A percentile compares a stretch with the other conserved stretches of the same genome.
phyloP scores from a whole-genome alignment of 2,888 invertebrate species.

The Nomada flava region DNA sequence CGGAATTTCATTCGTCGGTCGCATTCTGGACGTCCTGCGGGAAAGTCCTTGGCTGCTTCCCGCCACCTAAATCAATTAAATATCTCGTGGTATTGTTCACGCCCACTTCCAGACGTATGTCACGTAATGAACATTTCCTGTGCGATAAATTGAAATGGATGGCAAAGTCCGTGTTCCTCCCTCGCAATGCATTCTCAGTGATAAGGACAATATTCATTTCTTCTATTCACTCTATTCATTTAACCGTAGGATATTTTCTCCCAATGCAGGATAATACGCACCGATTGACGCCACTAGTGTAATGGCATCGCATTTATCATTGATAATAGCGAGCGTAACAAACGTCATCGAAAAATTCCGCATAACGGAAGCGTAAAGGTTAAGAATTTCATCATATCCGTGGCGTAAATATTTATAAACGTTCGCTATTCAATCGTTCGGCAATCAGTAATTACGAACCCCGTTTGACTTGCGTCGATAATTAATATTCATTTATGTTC shows the following conservation, averaged over 20 bases:
- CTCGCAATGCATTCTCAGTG: background rate
- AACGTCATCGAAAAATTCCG: background rate
- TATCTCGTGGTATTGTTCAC: constrained; percentile 68
- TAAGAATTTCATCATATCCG: background rate
- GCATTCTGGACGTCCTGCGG: constrained; percentile 74
- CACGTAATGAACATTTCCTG: background rate
- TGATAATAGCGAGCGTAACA: background rate
- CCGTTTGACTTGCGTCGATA: constrained; percentile 1
- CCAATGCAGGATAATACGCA: no score
- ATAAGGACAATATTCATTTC: background rate
- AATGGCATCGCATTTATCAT: background rate
- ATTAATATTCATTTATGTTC: constrained; percentile 45
- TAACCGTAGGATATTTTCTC: no score
- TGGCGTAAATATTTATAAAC: constrained; percentile 35
- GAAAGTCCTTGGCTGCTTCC: constrained; percentile 67
- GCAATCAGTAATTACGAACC: constrained; percentile 16
- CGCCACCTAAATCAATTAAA: constrained; percentile 79
- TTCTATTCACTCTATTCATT: background rate
- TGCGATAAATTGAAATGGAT: constrained; percentile 5
- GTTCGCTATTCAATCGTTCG: constrained; percentile 13
- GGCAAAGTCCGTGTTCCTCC: background rate
- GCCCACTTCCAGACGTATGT: constrained; percentile 6
- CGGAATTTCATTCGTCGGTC: constrained; percentile 76
- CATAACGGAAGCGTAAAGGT: background rate
- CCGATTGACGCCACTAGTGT: no score